Percentiles rank a stretch among this genome's conserved stretches.
phyloP scores from a whole-genome alignment of 2,888 invertebrate species.

The Andrena praecox region DNA sequence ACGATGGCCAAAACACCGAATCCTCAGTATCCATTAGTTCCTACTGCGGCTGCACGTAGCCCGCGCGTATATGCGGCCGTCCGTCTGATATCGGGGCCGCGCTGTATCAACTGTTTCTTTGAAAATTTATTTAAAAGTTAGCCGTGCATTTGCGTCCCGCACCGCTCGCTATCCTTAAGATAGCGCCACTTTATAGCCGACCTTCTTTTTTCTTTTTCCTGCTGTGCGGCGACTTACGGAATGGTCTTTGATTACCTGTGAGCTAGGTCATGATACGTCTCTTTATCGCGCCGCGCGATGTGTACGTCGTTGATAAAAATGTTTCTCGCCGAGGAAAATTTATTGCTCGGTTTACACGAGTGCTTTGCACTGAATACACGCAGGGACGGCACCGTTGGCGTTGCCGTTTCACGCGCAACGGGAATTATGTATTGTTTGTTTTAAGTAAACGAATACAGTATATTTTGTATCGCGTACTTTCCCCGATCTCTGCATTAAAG shows the following conservation, averaged over 20 bases:
- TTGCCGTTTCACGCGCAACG: neutral
- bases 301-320: neutral
- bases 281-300: neutral
- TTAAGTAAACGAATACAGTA: neutral
- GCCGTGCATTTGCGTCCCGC: slow-evolving; percentile 12
- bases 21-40: slow-evolving; percentile 13
- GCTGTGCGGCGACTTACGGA: neutral
- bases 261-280: neutral
- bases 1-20: slow-evolving; percentile 37
- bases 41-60: slow-evolving; percentile 12
- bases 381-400: neutral
- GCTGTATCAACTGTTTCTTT: slow-evolving; percentile 9
- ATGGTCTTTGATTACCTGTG: slow-evolving; percentile 10
- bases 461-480: too few relatives aligned
- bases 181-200: slow-evolving; percentile 41
- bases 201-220: slow-evolving; percentile 6
- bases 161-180: slow-evolving; percentile 8
- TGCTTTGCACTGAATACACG: neutral
- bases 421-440: neutral
- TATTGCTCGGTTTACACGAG: neutral
- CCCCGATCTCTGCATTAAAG: neutral
- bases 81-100: neutral
- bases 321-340: neutral
- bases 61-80: neutral
- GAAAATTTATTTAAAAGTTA: slow-evolving; percentile 36